A percentile compares a stretch with the other conserved stretches of the same genome.
These are phyloP conservation scores for Heterodera filipjevi DNA, from an alignment of 2,888 invertebrate genomes.

Conservation along the genomic window DNA sequence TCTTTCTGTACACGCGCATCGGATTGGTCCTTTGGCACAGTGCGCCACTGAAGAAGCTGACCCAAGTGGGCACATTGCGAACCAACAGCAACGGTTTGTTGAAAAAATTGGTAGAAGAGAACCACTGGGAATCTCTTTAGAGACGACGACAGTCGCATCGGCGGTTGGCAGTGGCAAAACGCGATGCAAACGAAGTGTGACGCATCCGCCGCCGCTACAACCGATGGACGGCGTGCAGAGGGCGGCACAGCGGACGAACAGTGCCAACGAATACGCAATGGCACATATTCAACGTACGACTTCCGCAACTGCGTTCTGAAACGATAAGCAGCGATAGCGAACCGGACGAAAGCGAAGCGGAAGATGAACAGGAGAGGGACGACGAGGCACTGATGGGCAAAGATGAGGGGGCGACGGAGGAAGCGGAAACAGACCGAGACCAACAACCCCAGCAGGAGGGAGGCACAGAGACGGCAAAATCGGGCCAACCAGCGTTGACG, in stretches of 20 bases:
- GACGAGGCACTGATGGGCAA: not conserved
- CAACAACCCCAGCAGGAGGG: too few species aligned
- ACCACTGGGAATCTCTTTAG: not conserved
- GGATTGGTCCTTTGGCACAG: slow-evolving; percentile 78
- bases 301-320: not conserved
- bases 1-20: slow-evolving; percentile 80
- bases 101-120: not conserved
- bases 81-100: slow-evolving; percentile 22
- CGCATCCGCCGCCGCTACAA: not conserved
- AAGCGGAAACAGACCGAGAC: slow-evolving; percentile 20
- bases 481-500: too few species aligned
- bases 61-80: slow-evolving; percentile 12
- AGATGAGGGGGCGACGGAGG: slow-evolving; percentile 6
- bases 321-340: not conserved
- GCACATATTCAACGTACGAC: not conserved
- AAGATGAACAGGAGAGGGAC: not conserved
- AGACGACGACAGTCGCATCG: not conserved
- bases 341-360: slow-evolving; percentile 13
- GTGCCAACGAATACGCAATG: not conserved
- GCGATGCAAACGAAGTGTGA: not conserved
- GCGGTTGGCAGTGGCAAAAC: not conserved
- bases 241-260: not conserved
- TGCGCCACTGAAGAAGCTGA: slow-evolving; percentile 27
- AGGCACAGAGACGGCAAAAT: not conserved
- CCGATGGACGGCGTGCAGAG: not conserved